These are phyloP conservation scores for Eupleurogrammus muticus DNA, from an alignment of 2,797 vertebrate genomes.

Conservation along the genomic window DNA sequence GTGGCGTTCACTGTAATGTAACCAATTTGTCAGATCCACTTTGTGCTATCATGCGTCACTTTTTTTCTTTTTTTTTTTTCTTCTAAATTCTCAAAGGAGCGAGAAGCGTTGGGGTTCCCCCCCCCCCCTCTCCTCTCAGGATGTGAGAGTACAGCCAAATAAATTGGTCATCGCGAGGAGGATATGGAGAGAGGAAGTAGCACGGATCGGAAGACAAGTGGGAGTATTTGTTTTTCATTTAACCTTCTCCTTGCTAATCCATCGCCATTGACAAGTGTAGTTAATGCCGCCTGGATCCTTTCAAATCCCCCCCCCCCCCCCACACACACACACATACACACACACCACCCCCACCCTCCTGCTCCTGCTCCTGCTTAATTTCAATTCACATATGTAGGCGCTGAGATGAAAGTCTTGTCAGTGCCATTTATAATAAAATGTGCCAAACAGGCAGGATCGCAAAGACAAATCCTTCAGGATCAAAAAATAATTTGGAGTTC, in stretches of 20 bases:
- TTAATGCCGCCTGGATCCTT: constrained; percentile 28
- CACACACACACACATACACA: no score
- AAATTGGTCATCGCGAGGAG: constrained; percentile 20
- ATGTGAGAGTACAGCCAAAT: constrained; percentile 9
- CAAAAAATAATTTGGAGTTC: constrained; percentile 10
- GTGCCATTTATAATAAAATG: constrained; percentile 36
- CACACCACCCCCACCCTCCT: background rate
- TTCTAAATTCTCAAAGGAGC: constrained; percentile 8
- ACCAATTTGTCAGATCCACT: constrained; percentile 51
- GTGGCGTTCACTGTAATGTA: constrained; percentile 3
- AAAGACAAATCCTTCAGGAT: constrained; percentile 1
- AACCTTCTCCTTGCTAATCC: constrained; percentile 20
- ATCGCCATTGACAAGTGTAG: constrained; percentile 26
- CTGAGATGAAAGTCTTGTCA: constrained; percentile 32
- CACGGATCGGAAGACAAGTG: background rate
- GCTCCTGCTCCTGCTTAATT: background rate
- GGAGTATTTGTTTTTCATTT: constrained; percentile 17
- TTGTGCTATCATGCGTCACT: constrained; percentile 37
- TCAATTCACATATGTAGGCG: background rate
- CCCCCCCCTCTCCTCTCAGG: background rate
- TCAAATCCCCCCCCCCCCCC: background rate
- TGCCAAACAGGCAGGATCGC: constrained; percentile 16
- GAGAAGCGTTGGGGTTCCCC: background rate
- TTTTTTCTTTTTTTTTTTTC: background rate
- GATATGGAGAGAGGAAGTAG: constrained; percentile 14